Conservation (phyloP, 2,113 vertebrate species). For the Rafetus swinhoei region DNA sequence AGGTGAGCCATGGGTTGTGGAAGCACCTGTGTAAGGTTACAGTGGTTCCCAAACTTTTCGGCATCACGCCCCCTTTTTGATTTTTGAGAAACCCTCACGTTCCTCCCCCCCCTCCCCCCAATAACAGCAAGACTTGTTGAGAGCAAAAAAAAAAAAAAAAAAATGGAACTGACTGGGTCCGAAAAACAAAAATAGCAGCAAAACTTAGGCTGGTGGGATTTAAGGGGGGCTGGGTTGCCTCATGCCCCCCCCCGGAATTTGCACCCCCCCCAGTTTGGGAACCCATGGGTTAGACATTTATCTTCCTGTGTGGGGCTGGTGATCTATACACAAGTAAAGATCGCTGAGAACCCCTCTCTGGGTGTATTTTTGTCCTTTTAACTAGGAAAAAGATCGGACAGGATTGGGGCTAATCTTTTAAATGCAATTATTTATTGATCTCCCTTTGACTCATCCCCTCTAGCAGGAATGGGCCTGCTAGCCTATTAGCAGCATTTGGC, state of each 20-base stretch:
- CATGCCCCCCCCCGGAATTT: too few relatives aligned
- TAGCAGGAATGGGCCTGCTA: background rate
- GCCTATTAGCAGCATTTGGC: slow-evolving; percentile 17
- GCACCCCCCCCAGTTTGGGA: too few relatives aligned
- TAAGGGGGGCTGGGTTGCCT: too few relatives aligned
- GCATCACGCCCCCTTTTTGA: too few relatives aligned
- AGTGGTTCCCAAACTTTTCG: too few relatives aligned
- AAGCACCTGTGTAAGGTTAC: background rate
- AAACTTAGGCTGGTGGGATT: too few relatives aligned
- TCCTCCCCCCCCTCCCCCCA: too few relatives aligned
- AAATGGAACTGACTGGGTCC: too few relatives aligned
- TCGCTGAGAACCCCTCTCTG: background rate
- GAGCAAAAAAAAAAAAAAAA: too few relatives aligned
- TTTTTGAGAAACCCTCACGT: too few relatives aligned
- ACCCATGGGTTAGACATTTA: background rate
- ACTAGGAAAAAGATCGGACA: slow-evolving; percentile 22
- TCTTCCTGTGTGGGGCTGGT: background rate
- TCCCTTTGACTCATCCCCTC: slow-evolving; percentile 12
- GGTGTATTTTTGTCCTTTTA: slow-evolving; percentile 16
- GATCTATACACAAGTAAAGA: background rate
- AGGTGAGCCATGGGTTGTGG: background rate
- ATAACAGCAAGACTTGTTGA: too few relatives aligned
- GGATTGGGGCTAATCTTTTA: slow-evolving; percentile 44
- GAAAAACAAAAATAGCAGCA: too few relatives aligned
- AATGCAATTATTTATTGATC: slow-evolving; percentile 36